Conservation (phyloP, 2,113 vertebrate genomes). For the Vombatus ursinus region DNA sequence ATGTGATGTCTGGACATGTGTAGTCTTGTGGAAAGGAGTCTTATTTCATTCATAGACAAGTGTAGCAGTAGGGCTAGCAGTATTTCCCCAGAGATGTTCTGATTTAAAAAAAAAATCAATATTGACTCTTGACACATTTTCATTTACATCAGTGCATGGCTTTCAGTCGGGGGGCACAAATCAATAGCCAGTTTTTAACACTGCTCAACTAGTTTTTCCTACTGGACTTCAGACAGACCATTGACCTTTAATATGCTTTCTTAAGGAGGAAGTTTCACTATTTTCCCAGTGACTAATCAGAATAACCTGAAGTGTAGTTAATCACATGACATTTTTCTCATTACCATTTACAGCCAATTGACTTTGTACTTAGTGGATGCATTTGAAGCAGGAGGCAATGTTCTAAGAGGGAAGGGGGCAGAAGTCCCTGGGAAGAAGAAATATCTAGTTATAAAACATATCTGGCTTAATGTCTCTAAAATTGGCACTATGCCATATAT, state of each 20-base stretch:
- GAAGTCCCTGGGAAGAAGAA: conserved; percentile 78
- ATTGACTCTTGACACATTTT: conserved; percentile 90
- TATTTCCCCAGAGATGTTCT: conserved; percentile 83
- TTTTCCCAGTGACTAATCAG: conserved; percentile 82
- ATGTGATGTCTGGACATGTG: conserved; percentile 83
- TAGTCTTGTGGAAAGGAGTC: conserved; percentile 82
- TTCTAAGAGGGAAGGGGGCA: conserved; percentile 78
- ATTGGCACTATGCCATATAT: conserved; percentile 18
- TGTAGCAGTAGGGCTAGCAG: conserved; percentile 78
- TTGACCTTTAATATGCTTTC: conserved; percentile 76
- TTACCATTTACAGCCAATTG: conserved; percentile 81
- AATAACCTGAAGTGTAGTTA: conserved; percentile 79
- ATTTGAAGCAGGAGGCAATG: conserved; percentile 75
- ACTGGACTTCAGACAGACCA: conserved; percentile 67
- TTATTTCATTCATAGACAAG: conserved; percentile 83
- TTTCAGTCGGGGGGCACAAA: conserved; percentile 86
- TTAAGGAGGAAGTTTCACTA: conserved; percentile 77
- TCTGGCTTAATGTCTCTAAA: conserved; percentile 30
- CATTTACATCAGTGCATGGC: conserved; percentile 87
- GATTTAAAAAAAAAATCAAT: conserved; percentile 86
- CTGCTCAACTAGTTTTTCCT: conserved; percentile 80
- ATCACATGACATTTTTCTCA: conserved; percentile 80
- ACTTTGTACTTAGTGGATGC: conserved; percentile 82
- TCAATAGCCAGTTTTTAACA: conserved; percentile 90
- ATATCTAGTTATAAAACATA: conserved; percentile 76